Percentiles rank a stretch among this genome's conserved stretches.
Evolutionary conservation across 2,113 vertebrate genomes (phyloP).

Genomic region (Phylloscopus whistleri): DNA sequence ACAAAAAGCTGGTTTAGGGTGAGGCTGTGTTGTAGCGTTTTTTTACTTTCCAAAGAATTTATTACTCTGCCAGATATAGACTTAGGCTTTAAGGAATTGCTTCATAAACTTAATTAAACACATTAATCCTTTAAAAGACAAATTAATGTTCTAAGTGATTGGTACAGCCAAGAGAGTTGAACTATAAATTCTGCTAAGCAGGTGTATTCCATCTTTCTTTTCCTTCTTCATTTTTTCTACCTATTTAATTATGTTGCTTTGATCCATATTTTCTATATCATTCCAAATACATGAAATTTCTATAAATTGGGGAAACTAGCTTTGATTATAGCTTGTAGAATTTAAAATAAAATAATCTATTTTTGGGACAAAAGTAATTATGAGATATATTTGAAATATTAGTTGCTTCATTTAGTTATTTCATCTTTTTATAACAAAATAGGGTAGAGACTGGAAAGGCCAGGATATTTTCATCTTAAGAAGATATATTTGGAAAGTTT

Average conservation of each 20-base stretch:
- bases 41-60: conserved; percentile 10
- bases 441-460: neutral
- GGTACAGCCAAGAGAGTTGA: conserved; percentile 30
- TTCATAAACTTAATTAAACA: conserved; percentile 66
- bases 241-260: conserved; percentile 18
- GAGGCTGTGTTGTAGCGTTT: neutral
- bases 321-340: neutral
- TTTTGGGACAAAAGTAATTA: neutral
- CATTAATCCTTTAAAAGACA: conserved; percentile 62
- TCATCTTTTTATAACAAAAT: neutral
- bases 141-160: conserved; percentile 55
- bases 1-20: neutral
- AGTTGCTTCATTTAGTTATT: neutral
- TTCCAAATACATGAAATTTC: neutral
- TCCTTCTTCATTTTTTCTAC: neutral
- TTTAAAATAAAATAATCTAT: neutral
- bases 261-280: neutral
- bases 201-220: conserved; percentile 18
- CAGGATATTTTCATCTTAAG: neutral
- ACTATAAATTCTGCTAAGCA: conserved; percentile 38
- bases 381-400: neutral
- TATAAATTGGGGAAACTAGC: neutral
- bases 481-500: neutral
- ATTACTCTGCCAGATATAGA: conserved; percentile 27
- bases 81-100: conserved; percentile 42